phyloP scores from a whole-genome alignment of 35 echinoderm and acorn worm genomes.

The Stichopus chloronotus region DNA sequence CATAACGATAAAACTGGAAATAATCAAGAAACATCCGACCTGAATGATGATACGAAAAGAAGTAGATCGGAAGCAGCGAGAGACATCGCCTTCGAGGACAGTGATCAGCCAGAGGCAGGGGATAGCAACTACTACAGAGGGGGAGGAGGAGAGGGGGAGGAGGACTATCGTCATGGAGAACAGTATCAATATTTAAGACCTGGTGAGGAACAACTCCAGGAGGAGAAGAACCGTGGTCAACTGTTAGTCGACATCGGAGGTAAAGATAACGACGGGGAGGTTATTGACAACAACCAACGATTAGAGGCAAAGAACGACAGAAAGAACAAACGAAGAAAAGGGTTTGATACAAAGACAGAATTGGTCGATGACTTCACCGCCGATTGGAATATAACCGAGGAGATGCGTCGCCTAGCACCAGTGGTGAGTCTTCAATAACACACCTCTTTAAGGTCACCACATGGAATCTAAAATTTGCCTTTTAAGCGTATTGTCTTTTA shows the following conservation, averaged over 20 bases:
- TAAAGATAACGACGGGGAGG: not conserved
- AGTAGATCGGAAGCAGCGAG: not conserved
- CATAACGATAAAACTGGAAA: no score
- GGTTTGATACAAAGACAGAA: not conserved
- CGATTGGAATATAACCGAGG: conserved; percentile 11
- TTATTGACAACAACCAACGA: not conserved
- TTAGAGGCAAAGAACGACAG: not conserved
- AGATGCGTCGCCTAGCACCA: conserved; percentile 25
- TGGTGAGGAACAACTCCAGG: not conserved
- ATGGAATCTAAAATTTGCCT: no score
- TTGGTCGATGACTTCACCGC: conserved; percentile 5
- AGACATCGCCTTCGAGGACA: conserved; percentile 1
- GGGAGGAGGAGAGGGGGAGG: no score
- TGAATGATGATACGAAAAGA: not conserved
- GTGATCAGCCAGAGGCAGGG: not conserved
- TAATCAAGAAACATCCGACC: not conserved
- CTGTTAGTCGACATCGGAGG: not conserved
- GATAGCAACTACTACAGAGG: not conserved
- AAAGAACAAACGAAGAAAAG: conserved; percentile 9
- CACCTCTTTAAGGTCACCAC: not conserved
- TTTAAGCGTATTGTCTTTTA: no score
- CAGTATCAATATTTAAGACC: not conserved
- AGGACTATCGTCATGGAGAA: not conserved
- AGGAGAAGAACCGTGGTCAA: not conserved
- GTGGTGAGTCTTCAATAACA: not conserved